Conservation (phyloP, 2,797 vertebrate genomes). For the Falco biarmicus region DNA sequence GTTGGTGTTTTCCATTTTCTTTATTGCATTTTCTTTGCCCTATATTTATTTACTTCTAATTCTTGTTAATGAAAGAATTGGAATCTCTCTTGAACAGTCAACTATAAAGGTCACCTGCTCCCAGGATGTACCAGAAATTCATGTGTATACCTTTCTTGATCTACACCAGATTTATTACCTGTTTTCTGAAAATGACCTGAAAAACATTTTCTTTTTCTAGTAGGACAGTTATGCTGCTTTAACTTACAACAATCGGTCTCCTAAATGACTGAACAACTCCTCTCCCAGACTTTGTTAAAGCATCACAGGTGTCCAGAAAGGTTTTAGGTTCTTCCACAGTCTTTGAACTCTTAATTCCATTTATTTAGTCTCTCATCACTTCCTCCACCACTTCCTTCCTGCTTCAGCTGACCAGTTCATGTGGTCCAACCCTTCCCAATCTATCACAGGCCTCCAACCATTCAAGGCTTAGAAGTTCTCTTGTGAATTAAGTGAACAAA, state of each 20-base stretch:
- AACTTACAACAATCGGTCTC: background rate
- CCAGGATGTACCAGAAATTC: background rate
- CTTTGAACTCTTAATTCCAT: background rate
- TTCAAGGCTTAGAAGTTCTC: background rate
- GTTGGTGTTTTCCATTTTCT: background rate
- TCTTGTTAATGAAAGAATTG: background rate
- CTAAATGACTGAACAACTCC: background rate
- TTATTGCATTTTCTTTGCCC: background rate
- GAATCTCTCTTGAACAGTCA: background rate
- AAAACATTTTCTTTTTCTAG: background rate
- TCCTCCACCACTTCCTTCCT: background rate
- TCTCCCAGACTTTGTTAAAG: background rate
- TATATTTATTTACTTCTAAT: background rate
- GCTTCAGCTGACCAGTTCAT: background rate
- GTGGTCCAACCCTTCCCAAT: background rate
- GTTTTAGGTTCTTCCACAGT: background rate
- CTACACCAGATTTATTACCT: background rate
- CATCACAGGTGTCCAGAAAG: background rate
- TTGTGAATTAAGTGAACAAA: background rate
- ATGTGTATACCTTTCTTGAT: background rate
- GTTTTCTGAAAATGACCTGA: background rate
- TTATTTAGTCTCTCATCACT: background rate
- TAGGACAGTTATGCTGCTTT: background rate
- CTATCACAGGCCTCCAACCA: background rate
- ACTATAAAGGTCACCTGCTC: background rate